Conservation (phyloP, 2,797 vertebrate species). For the Falco berigora region DNA sequence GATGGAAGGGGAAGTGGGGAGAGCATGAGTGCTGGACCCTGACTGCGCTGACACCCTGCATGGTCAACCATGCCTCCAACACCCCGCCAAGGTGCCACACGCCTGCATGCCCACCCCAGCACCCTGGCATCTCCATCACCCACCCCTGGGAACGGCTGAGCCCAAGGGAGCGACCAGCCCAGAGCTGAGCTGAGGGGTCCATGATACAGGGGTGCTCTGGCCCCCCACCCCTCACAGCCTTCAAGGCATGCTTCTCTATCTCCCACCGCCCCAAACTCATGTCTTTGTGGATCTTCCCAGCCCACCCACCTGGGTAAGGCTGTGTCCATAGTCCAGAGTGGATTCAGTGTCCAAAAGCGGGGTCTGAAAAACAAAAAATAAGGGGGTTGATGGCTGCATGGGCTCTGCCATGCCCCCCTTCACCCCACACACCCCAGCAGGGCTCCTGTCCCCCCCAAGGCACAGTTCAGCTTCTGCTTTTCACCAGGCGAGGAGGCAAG, state of each 20-base stretch:
- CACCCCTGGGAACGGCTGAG: rapidly evolving
- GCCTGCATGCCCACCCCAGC: neutral
- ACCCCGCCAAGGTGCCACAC: no score
- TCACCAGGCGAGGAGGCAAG: neutral
- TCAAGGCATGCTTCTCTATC: neutral
- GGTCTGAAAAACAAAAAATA: constrained; percentile 73
- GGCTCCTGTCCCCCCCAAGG: neutral
- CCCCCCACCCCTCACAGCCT: no score
- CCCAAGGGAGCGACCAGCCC: neutral
- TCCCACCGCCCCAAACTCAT: neutral
- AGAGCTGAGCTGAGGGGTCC: rapidly evolving
- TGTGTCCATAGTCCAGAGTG: constrained; percentile 70
- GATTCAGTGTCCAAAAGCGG: constrained; percentile 80
- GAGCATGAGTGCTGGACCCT: rapidly evolving
- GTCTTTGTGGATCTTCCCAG: rapidly evolving
- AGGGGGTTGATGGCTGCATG: rapidly evolving
- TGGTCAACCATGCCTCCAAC: rapidly evolving
- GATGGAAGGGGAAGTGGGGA: neutral
- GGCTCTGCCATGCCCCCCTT: neutral
- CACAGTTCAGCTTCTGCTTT: no score
- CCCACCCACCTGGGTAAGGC: constrained; percentile 83
- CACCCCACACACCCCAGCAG: neutral
- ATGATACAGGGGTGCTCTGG: rapidly evolving
- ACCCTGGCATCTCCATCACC: rapidly evolving
- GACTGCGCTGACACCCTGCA: no score